Evolutionary conservation across 2,797 vertebrate genomes (phyloP), one percentile per base, ranked within the genome.

Genomic region (Microctenopoma lineatum): DNA sequence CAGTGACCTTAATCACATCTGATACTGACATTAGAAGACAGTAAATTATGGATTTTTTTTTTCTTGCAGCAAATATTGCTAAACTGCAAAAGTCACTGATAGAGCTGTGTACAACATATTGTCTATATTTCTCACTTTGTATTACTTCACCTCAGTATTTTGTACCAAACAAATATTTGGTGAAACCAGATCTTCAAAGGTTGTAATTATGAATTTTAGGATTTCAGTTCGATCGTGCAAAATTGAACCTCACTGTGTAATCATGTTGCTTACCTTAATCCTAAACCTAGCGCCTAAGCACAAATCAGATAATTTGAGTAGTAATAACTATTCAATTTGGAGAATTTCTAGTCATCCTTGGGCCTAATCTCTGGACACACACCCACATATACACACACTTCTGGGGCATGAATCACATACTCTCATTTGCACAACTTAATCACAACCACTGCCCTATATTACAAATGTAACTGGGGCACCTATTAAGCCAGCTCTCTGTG

Each of bases 401-500:
- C 42, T 18, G 15, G 36, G 41, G 63, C 5, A 15, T 59, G 32
- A 59, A 45, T 13, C 50, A 77, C 62, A 79, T 60, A 64, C 60
- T 53, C 42, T 63, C 57, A 81, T 77, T 67, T 15, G 15, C 47
- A 52, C 71, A 62, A 61, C 47, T 64, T 69, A 54, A 79, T 72
- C 72, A 66, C 59, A 70, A 56, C 29, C 66, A 39, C 70, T 86
- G 82, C 26, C 79, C 85, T 80, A 72, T 85, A 87, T 80, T 84
- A 77, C 76, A 79, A 77, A 80, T 77, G 76, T 74, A 90, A 83
- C 56, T 84, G 63, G 84, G 83, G 63, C 85, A 90, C 79, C 75
- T 83, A 84, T 75, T 63, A 75, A 86, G 71, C 59, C 79, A 83
- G 61, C 11, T 41, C 42, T 36, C 9, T 70, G 46, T 59, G 47